These are phyloP conservation scores for Chymomyza caudatula DNA, from an alignment of 2,888 invertebrate genomes.

Conservation along the genomic window DNA sequence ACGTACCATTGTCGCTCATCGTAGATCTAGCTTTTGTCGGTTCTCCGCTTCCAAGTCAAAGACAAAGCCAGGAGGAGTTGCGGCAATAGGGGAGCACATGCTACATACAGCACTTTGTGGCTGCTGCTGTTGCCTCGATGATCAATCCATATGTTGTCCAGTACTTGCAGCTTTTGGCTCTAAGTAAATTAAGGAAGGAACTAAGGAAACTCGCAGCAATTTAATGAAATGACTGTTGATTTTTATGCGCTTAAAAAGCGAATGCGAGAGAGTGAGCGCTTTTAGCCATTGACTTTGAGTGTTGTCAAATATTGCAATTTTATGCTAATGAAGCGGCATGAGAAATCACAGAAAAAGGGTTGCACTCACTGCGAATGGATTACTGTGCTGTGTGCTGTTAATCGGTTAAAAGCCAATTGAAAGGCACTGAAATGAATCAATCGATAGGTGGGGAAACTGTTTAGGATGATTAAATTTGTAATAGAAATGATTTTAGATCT, in stretches of 20 bases:
- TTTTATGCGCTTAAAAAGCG: too few relatives aligned
- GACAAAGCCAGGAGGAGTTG: background rate
- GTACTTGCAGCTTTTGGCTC: background rate
- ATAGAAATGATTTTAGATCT: constrained; percentile 58
- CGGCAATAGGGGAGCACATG: too few relatives aligned
- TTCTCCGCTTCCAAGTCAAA: background rate
- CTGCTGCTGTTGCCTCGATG: background rate
- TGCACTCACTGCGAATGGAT: background rate
- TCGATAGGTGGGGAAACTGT: constrained; percentile 49
- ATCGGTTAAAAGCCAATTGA: constrained; percentile 69
- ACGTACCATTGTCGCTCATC: constrained; percentile 64
- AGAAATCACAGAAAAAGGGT: constrained; percentile 51
- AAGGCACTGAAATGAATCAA: constrained; percentile 66
- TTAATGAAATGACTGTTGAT: too few relatives aligned
- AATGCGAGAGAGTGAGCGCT: too few relatives aligned
- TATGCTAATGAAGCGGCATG: constrained; percentile 55
- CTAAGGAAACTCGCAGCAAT: background rate
- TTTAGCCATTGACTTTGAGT: constrained; percentile 20
- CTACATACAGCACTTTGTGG: too few relatives aligned
- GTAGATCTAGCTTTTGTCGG: constrained; percentile 5
- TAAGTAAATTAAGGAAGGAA: background rate
- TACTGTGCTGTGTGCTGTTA: too few relatives aligned
- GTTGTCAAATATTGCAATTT: constrained; percentile 56
- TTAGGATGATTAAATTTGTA: constrained; percentile 69
- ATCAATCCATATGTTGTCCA: background rate